Evolutionary conservation across 2,888 invertebrate genomes (phyloP).

Genomic region (Pristionchus mayeri): DNA sequence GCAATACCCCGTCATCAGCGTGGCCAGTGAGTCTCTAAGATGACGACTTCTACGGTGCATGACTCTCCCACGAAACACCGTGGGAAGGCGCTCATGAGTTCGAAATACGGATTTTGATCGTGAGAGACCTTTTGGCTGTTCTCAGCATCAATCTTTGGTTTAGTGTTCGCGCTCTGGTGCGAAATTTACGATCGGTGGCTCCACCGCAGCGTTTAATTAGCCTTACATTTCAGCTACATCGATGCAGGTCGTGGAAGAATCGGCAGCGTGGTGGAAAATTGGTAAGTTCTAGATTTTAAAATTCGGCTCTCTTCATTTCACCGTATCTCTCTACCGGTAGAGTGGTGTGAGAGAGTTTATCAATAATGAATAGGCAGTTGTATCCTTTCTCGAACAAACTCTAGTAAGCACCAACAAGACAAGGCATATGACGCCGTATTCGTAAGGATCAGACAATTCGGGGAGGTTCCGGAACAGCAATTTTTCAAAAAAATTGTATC

Average conservation of each 20-base stretch:
- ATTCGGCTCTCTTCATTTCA: no score
- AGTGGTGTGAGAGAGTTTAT: no score
- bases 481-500: no score
- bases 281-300: constrained; percentile 10
- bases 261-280: constrained; percentile 47
- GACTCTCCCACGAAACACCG: not conserved
- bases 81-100: not conserved
- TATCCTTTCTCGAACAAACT: no score
- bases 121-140: not conserved
- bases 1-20: constrained; percentile 22
- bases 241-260: constrained; percentile 28
- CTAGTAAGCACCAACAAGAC: no score
- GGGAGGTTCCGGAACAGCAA: no score
- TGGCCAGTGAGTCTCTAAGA: constrained; percentile 28
- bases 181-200: no score
- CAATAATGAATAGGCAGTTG: no score
- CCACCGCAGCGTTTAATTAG: not conserved
- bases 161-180: not conserved
- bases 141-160: no score
- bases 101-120: not conserved
- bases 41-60: constrained; percentile 1
- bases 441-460: no score
- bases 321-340: no score
- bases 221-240: not conserved
- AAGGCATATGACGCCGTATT: no score